Conservation (phyloP, 1,140 invertebrate genomes). For the Psilanteris sp. region DNA sequence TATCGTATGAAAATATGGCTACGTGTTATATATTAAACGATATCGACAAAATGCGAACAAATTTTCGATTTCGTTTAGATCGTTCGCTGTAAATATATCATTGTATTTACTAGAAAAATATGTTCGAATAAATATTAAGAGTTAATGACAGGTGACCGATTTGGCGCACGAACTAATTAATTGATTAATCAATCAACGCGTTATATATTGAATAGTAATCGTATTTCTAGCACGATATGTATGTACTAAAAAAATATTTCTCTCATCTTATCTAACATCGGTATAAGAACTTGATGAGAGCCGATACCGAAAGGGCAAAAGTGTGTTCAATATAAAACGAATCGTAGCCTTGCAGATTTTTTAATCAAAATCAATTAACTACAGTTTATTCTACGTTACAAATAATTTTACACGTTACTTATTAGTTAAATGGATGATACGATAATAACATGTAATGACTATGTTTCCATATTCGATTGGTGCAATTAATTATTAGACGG, state of each 20-base stretch:
- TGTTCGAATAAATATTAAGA: slow-evolving; percentile 2
- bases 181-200: slow-evolving; percentile 12
- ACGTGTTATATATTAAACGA: too few species aligned
- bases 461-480: slow-evolving; percentile 47
- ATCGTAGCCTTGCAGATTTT: neutral
- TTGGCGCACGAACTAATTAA: slow-evolving; percentile 20
- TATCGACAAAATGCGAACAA: neutral
- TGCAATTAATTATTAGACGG: too few species aligned
- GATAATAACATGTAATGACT: slow-evolving; percentile 12
- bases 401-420: neutral
- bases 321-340: slow-evolving; percentile 36
- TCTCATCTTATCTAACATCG: slow-evolving; percentile 47
- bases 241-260: slow-evolving; percentile 74
- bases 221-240: slow-evolving; percentile 74
- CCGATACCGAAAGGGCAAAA: slow-evolving; percentile 33
- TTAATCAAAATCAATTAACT: slow-evolving; percentile 2
- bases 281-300: slow-evolving; percentile 35
- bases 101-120: slow-evolving; percentile 12
- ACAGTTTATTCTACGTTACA: too few species aligned
- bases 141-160: slow-evolving; percentile 31
- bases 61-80: too few species aligned
- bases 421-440: neutral
- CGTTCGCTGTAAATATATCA: too few species aligned
- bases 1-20: slow-evolving; percentile 69
- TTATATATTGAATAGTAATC: slow-evolving; percentile 41